Evolutionary conservation across 1,140 invertebrate genomes (phyloP), one percentile per base, ranked within the genome.

Genomic region (Diorhabda carinulata): DNA sequence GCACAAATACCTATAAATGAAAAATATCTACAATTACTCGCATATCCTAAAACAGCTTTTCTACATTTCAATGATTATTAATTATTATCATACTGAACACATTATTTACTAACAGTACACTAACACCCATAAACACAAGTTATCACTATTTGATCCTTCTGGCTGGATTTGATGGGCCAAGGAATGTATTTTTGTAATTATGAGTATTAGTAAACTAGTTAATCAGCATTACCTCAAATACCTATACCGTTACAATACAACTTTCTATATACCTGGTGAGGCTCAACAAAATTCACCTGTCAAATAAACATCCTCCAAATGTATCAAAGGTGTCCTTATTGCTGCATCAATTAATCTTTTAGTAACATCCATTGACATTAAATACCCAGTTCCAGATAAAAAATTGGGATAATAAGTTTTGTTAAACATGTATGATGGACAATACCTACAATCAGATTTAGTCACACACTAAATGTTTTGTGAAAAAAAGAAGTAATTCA

Each of bases 271-370:
- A 57, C 8, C 6, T 43, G 61, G 10, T 65, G 52, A 25, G 6
- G 41, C 57, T 57, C 40, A 3, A 3, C 3, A 64, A 61, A 67
- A 43, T 5, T 80, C 74, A 86, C 93, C 94, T 4, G 93, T 96
- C 9, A 95, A 86, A 78, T 90, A 96, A 61, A 96, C 90, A 78
- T 96, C 94, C 78, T 96, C 94, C 40, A 94, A 79, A 77, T 94
- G 90, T 70, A 94, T 86, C 47, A 92, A 82, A 5, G 88, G 86
- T 7, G 89, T 91, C 57, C 81, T 80, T 2, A 93, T 77, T 1
- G 92, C 88, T 9, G 89, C 86, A 40, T 86, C 78, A 77, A 92
- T 93, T 5, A 96, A 82, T 68, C 84, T 87, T 41, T 77, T 76
- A 5, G 88, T 89, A 2, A 91, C 85, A 76, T 89, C 87, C 7